Evolutionary conservation across 2,888 invertebrate species (phyloP).

Genomic region (Idaea straminata): DNA sequence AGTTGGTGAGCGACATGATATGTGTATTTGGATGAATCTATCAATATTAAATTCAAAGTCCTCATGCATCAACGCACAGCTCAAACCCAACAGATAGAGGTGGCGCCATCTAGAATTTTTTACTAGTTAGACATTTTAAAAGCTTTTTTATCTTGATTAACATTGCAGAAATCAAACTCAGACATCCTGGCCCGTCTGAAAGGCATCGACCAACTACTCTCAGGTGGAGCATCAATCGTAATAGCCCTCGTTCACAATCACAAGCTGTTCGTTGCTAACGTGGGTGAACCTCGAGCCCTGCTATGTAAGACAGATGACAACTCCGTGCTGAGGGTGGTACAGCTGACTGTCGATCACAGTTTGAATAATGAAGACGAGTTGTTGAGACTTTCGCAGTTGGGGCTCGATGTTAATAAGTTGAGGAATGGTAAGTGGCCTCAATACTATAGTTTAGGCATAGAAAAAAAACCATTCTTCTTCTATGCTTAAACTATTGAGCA

Average conservation of each 20-base stretch:
- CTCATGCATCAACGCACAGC: too few species aligned
- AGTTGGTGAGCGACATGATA: too few species aligned
- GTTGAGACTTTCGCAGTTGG: slow-evolving; percentile 86
- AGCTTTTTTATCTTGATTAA: too few species aligned
- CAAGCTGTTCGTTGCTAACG: slow-evolving; percentile 92
- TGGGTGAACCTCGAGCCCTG: slow-evolving; percentile 89
- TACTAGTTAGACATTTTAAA: too few species aligned
- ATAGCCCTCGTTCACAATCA: slow-evolving; percentile 88
- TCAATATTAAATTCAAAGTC: too few species aligned
- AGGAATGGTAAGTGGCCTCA: slow-evolving; percentile 76
- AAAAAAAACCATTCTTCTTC: neutral
- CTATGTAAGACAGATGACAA: slow-evolving; percentile 89
- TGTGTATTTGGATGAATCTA: too few species aligned
- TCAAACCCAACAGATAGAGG: too few species aligned
- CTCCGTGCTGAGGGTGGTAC: slow-evolving; percentile 86
- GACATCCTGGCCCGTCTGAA: slow-evolving; percentile 83
- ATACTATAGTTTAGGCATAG: neutral
- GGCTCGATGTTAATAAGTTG: slow-evolving; percentile 85
- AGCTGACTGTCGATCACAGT: slow-evolving; percentile 92
- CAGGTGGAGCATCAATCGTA: slow-evolving; percentile 91
- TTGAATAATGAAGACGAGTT: slow-evolving; percentile 92
- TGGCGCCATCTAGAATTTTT: too few species aligned
- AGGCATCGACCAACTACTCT: slow-evolving; percentile 87
- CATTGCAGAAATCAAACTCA: slow-evolving; percentile 67
- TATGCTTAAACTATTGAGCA: too few species aligned